phyloP scores from a whole-genome alignment of 2,113 vertebrate genomes.

The Epinephelus fuscoguttatus region DNA sequence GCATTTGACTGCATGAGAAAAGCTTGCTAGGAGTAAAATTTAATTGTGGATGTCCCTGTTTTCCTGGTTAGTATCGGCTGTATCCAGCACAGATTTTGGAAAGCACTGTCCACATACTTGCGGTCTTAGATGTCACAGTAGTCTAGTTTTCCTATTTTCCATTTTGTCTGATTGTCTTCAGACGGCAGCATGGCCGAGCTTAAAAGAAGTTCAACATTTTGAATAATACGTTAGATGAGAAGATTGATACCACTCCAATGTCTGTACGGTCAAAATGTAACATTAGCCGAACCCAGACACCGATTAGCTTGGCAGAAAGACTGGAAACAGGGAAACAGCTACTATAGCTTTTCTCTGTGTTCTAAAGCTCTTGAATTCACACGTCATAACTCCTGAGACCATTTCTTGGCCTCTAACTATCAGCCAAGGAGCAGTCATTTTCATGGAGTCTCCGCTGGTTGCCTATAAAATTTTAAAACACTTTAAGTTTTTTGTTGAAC shows the following conservation, averaged over 20 bases:
- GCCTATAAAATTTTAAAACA: neutral
- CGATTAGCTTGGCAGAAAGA: neutral
- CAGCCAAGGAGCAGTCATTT: neutral
- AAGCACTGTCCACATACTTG: slow-evolving; percentile 8
- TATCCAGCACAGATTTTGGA: neutral
- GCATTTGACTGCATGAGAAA: neutral
- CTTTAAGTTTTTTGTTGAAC: too few species aligned
- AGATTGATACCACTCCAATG: neutral
- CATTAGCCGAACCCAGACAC: neutral
- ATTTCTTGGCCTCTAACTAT: neutral
- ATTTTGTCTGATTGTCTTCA: slow-evolving; percentile 1
- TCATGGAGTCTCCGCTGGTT: neutral
- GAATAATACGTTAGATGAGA: neutral
- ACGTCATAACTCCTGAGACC: too few species aligned
- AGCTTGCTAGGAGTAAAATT: neutral
- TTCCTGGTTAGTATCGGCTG: neutral
- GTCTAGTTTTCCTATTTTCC: slow-evolving; percentile 12
- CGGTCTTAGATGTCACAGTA: neutral
- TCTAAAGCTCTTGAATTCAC: too few species aligned
- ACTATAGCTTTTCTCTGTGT: too few species aligned
- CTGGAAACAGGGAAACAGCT: neutral
- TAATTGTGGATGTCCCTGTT: neutral
- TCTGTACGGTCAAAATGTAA: neutral
- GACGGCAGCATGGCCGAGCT: neutral
- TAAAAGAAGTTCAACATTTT: neutral